Conservation (phyloP, 2,888 invertebrate species). For the Aleiodes testaceus region DNA sequence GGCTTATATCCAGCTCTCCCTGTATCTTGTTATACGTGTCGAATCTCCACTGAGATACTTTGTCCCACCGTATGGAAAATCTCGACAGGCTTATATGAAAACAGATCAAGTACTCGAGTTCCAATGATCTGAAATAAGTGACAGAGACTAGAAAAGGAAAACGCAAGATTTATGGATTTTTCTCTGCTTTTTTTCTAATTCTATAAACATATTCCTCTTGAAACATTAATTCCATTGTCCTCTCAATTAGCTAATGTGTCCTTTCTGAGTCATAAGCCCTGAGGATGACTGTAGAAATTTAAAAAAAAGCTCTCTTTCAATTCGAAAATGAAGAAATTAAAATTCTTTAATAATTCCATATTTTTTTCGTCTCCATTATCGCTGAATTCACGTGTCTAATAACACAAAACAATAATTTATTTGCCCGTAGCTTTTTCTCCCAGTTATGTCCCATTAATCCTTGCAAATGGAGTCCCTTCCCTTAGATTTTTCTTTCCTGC, state of each 20-base stretch:
- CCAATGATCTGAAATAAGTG: constrained; percentile 19
- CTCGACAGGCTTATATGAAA: constrained; percentile 14
- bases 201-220: no score
- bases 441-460: constrained; percentile 47
- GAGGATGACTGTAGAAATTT: no score
- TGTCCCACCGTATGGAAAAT: not conserved
- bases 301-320: no score
- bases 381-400: not conserved
- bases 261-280: no score
- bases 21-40: constrained; percentile 43
- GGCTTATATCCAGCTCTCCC: constrained; percentile 43
- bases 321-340: no score
- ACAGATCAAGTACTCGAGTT: constrained; percentile 41
- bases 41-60: constrained; percentile 37
- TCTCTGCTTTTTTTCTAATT: no score
- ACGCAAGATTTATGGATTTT: no score
- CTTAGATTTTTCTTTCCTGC: constrained; percentile 41
- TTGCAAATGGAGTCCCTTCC: constrained; percentile 48
- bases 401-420: constrained; percentile 2
- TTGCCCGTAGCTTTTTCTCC: constrained; percentile 14
- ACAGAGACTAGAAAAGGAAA: not conserved
- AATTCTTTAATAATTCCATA: no score
- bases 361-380: not conserved
- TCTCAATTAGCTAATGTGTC: no score
- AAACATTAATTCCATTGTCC: no score